Base-by-base conservation (phyloP, 2,888 invertebrate species). In the Penaeus monodon region DNA sequence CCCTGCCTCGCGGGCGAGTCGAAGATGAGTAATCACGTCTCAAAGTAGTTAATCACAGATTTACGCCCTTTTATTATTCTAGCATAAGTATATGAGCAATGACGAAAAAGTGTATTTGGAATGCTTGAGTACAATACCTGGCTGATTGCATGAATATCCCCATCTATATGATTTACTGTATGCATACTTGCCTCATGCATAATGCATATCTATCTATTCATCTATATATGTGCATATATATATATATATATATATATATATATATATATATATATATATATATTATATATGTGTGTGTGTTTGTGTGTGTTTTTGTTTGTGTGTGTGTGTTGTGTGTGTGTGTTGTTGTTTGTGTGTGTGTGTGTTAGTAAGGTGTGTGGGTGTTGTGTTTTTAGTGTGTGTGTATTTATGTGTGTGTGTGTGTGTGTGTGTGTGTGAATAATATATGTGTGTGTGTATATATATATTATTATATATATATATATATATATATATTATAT, bases 341-440 rank as follows among this genome's bases (percentile, higher is more conserved):
- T n/a, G n/a, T n/a, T n/a, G n/a, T n/a, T n/a, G n/a, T n/a, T n/a
- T n/a, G n/a, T n/a, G n/a, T n/a, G n/a, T n/a, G n/a, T n/a, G n/a
- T n/a, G n/a, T n/a, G n/a, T n/a, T n/a, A n/a, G n/a, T n/a, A n/a
- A n/a, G n/a, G n/a, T n/a, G n/a, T n/a, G n/a, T n/a, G n/a, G n/a
- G n/a, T n/a, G n/a, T n/a, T n/a, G n/a, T n/a, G n/a, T n/a, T n/a
- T n/a, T n/a, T n/a, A n/a, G 44, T 82, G 44, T 82, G 44, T 68
- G 44, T 82, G 44, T 82, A 49, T 82, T n/a, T 82, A 29, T 82
- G 57, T 82, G 57, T 82, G 57, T 82, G 57, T 82, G 57, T 82
- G 57, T 82, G 49, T 82, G 57, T 82, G 57, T 82, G 57, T 82
- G 57, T 82, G 57, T 82, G 57, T 82, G 57, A n/a, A n/a, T n/a